Base-by-base conservation (phyloP, 2,888 invertebrate species). In the Pristionchus fissidentatus region DNA sequence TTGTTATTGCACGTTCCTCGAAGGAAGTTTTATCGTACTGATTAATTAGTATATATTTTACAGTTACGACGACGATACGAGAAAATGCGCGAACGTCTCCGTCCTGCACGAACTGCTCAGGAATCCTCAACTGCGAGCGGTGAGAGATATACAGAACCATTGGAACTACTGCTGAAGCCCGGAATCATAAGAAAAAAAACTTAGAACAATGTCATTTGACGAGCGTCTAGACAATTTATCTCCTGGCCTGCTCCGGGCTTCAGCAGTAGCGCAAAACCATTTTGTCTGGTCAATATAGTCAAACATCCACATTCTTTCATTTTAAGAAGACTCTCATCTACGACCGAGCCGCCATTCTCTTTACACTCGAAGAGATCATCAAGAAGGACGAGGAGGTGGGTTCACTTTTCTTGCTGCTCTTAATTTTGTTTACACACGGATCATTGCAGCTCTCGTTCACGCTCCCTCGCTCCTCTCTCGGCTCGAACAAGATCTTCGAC, bases 291-390 rank as follows among this genome's bases (percentile, higher is more conserved):
- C n/a, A n/a, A n/a, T n/a, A n/a, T n/a, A n/a, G n/a, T 57, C 26
- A 22, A 57, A 4, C 8, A 26, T 57, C 26, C 7, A 15, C n/a
- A 62, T n/a, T 32, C 19, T 19, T 3, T 66, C 29, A 35, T 10
- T 49, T 77, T 29, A 46, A 77, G 75, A 46, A 77, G 29, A 41
- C 49, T 13, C 75, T 77, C 22, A 77, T 52, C 49, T 77, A 77
- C 29, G 75, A 77, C 8, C 46, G 75, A 4, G 75, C 49, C 2
- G 75, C 75, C 4, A 77, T 77, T 35, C 10, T 77, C 22, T 77
- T 77, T 41, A 49, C 75, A 0, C 46, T 77, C 19, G 52, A 46
- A 19, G 75, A 77, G 22, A n/a, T 77, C 15, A 77, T 77, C 49
- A 49, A 29, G 49, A 77, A 77, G 32, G 29, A 3, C 4, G 49